These are phyloP conservation scores for Leuciscus idus DNA, from an alignment of 2,113 vertebrate species.

Conservation along the genomic window DNA sequence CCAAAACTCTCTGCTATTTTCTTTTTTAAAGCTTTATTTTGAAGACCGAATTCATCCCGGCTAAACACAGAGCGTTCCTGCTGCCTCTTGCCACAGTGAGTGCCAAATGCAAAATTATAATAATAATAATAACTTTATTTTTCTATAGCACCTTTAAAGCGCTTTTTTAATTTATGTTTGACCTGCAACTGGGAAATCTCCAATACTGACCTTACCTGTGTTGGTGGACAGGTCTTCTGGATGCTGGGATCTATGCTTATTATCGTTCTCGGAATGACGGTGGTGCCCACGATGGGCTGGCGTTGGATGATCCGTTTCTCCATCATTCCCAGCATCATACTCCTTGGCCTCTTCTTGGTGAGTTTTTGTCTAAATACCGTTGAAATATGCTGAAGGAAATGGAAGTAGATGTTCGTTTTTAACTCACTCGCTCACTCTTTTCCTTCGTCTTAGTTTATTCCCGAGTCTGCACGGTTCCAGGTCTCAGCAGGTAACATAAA, in stretches of 20 bases:
- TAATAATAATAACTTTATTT: too few species aligned
- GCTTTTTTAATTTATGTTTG: not conserved
- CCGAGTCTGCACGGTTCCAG: slow-evolving; percentile 88
- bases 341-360: slow-evolving; percentile 88
- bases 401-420: not conserved
- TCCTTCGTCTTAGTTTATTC: slow-evolving; percentile 82
- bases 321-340: slow-evolving; percentile 84
- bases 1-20: not conserved
- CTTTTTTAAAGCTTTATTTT: slow-evolving; percentile 82
- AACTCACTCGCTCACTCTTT: not conserved
- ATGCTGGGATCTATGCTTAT: slow-evolving; percentile 89
- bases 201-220: not conserved
- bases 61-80: slow-evolving; percentile 83
- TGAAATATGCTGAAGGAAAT: not conserved
- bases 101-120: slow-evolving; percentile 11
- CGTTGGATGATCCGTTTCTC: slow-evolving; percentile 92
- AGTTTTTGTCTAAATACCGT: not conserved
- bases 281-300: slow-evolving; percentile 89
- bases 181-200: not conserved
- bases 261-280: slow-evolving; percentile 86
- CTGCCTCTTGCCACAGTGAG: slow-evolving; percentile 90
- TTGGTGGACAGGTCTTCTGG: slow-evolving; percentile 87
- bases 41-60: slow-evolving; percentile 94
- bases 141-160: too few species aligned
- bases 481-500: slow-evolving; percentile 81